Conservation (phyloP, 2,888 invertebrate species). For the Ecdyonurus torrentis region DNA sequence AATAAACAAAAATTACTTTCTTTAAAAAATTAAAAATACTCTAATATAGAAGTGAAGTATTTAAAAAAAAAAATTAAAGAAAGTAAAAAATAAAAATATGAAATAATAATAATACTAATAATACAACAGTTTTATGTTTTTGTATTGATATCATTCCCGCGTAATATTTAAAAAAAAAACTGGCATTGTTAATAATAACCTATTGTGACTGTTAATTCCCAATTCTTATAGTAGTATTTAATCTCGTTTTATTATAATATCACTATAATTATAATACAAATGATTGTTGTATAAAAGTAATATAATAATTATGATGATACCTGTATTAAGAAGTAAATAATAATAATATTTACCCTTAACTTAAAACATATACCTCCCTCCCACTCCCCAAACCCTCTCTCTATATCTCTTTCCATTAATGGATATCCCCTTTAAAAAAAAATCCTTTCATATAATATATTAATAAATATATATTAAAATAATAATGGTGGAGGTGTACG, state of each 20-base stretch:
- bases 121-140: background rate
- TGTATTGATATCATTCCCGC: background rate
- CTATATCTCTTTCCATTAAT: too few species aligned
- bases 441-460: background rate
- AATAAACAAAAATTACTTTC: background rate
- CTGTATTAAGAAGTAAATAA: too few species aligned
- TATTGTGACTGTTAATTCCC: slow-evolving; percentile 1
- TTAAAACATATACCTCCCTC: too few species aligned
- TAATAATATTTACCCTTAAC: too few species aligned
- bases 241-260: background rate
- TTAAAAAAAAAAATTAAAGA: too few species aligned
- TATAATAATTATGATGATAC: background rate
- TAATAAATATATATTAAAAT: background rate
- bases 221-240: background rate
- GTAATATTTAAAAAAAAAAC: background rate
- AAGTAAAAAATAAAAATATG: background rate
- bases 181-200: background rate
- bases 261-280: too few species aligned
- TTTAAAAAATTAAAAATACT: too few species aligned
- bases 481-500: slow-evolving; percentile 2
- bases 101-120: background rate
- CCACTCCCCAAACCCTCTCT: too few species aligned
- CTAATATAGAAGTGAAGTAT: too few species aligned
- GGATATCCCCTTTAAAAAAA: too few species aligned
- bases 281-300: background rate